Evolutionary conservation across 2,797 vertebrate species (phyloP), one percentile per base, ranked within the genome.

Genomic region (Parauchenoglanis ngamensis): DNA sequence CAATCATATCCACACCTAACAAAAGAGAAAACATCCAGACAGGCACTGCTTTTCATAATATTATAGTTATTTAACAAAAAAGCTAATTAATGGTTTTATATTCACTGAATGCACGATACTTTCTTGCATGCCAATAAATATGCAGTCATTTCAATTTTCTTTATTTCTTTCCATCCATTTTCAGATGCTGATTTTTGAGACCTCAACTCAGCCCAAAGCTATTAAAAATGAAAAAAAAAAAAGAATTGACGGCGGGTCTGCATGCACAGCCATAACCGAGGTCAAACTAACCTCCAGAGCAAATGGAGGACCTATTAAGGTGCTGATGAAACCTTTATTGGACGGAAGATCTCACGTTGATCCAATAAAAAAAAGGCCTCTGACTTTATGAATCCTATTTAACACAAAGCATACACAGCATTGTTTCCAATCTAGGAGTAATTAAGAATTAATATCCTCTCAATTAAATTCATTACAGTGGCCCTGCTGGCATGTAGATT

Each of bases 371-470:
- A 49, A 68, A 84, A 87, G 49, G 35, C 28, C 46, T 46, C 59
- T 56, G 63, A 81, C 40, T 83, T 89, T 82, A 85, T 81, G 85
- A 87, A 88, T 75, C 61, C 68, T 19, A 56, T 82, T 63, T 44
- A 77, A 35, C 52, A 23, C 77, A 75, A 84, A 84, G 85, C 83
- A 79, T 59, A 87, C 61, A 86, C 56, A 63, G 63, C 23, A 57
- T 80, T 83, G 52, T 86, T 87, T 84, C 81, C 52, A 59, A 79
- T 57, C 65, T 68, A 80, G 75, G 40, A 72, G 40, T 80, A 85
- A 88, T 85, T 85, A 85, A 63, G 83, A 88, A 85, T 85, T 80
- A 88, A 85, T 88, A 85, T 88, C 77, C 83, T 81, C 76, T 82
- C 56, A 72, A 75, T 85, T 59, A 89, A 90, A 88, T 85, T 78